Evolutionary conservation across 2,888 invertebrate species (phyloP).

Genomic region (Dendrolimus houi): DNA sequence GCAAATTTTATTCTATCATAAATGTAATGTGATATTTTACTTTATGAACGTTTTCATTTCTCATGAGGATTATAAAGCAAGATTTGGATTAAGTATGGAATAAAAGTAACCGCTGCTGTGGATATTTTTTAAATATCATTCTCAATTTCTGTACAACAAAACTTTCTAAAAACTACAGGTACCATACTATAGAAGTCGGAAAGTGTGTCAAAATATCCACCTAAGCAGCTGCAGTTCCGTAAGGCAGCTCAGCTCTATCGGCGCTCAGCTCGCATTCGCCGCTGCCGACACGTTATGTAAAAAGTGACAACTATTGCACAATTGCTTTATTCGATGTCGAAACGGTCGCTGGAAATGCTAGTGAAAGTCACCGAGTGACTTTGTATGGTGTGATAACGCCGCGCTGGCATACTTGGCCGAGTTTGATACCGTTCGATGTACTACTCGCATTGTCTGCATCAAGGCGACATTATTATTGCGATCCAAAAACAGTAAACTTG

Average conservation of each 20-base stretch:
- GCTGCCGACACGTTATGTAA: slow-evolving; percentile 55
- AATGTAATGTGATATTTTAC: too few species aligned
- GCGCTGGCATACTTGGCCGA: slow-evolving; percentile 12
- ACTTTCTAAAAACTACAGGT: too few species aligned
- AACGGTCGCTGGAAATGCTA: slow-evolving; percentile 66
- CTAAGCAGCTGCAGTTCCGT: slow-evolving; percentile 6
- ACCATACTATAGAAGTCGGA: neutral
- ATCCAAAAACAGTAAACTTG: neutral
- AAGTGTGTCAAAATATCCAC: neutral
- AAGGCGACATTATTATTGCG: neutral
- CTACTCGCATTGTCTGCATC: neutral
- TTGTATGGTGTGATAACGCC: slow-evolving; percentile 45
- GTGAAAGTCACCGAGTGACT: slow-evolving; percentile 71
- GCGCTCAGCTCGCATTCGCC: slow-evolving; percentile 19
- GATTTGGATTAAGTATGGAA: too few species aligned
- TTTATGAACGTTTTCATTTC: too few species aligned
- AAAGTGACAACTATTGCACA: slow-evolving; percentile 71
- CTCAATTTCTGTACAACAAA: too few species aligned
- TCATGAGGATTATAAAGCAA: too few species aligned
- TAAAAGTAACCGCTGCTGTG: too few species aligned
- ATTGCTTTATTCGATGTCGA: slow-evolving; percentile 70
- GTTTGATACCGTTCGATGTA: slow-evolving; percentile 8
- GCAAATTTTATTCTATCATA: too few species aligned
- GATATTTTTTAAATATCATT: too few species aligned
- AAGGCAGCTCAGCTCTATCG: slow-evolving; percentile 21